Evolutionary conservation across 2,888 invertebrate genomes (phyloP), one percentile per base, ranked within the genome.

Genomic region (Ischnura elegans): DNA sequence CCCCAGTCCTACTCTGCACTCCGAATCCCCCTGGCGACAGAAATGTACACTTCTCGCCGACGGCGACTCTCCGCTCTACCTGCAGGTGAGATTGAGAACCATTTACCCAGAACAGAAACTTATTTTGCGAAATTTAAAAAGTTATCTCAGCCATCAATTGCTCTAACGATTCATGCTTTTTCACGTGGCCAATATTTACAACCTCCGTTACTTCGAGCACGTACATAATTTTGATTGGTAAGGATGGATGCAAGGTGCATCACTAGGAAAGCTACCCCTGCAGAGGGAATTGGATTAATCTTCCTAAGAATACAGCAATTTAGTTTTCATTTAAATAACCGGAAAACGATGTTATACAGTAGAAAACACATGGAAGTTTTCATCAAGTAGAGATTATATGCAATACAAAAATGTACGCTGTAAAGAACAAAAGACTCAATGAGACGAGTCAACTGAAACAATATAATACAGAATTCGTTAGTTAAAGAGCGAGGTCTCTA

Each of bases 21-120:
- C 90, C 87, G 87, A 87, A 87, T 87, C 87, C 90, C 90, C 90
- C 90, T 90, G 90, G 90, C 90, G 90, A 90, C 90, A 90, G 90
- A 90, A 90, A 90, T 90, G 55, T 90, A 90, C 66, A 90, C 90
- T 61, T 90, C 90, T 90, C 90, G 90, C 66, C 90, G 90, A 36
- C 90, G 90, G 43, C 90, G 90, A 61, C 90, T 90, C 90, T 90
- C 90, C 90, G 90, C 90, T 90, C 90, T 61, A 90, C 66, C 90
- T 61, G 61, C 90, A 90, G 90, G 90, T 90, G 90, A 90, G 90
- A 90, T 61, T 90, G 61, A 61, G 61, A 90, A 90, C 90, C 61
- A 66, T 43, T 90, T 90, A 43, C 61, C 61, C 42, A 43, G 25
- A 43, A 51, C 51, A 51, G 13, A 43, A 43, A 90, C 25, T 21